A percentile compares a stretch with the other conserved stretches of the same genome.
phyloP scores from a whole-genome alignment of 2,888 invertebrate genomes.

The Willowsia nigromaculata region DNA sequence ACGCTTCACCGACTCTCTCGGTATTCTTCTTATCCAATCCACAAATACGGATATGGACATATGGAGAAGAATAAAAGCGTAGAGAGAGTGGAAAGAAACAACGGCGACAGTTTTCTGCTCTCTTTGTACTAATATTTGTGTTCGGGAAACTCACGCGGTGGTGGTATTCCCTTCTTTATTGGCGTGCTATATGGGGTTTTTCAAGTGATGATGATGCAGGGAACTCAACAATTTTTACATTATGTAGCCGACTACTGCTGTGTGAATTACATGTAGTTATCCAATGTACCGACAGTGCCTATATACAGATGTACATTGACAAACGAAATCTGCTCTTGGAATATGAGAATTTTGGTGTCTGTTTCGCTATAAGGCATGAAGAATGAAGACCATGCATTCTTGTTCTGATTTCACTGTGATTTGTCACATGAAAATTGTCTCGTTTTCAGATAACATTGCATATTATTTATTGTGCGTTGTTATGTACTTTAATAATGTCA shows the following conservation, averaged over 20 bases:
- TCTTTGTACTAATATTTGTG: background rate
- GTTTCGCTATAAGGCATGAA: background rate
- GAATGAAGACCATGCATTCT: background rate
- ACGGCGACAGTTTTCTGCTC: background rate
- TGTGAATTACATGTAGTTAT: background rate
- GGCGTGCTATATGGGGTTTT: background rate
- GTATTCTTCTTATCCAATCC: background rate
- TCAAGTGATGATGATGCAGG: background rate
- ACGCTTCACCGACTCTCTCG: constrained; percentile 16
- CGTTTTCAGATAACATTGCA: background rate
- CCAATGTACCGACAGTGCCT: background rate
- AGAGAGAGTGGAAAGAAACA: background rate
- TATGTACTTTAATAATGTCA: background rate
- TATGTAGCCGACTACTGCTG: background rate
- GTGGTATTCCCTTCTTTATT: background rate
- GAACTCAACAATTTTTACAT: constrained; percentile 14
- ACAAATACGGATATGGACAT: background rate
- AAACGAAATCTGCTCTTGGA: background rate
- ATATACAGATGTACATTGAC: background rate
- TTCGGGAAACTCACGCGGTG: background rate
- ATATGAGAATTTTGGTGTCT: background rate
- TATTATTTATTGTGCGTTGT: background rate
- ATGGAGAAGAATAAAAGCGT: background rate
- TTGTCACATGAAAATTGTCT: background rate
- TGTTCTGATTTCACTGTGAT: background rate